Conservation (phyloP, 2,888 invertebrate species). For the Stenchaetothrips biformis region DNA sequence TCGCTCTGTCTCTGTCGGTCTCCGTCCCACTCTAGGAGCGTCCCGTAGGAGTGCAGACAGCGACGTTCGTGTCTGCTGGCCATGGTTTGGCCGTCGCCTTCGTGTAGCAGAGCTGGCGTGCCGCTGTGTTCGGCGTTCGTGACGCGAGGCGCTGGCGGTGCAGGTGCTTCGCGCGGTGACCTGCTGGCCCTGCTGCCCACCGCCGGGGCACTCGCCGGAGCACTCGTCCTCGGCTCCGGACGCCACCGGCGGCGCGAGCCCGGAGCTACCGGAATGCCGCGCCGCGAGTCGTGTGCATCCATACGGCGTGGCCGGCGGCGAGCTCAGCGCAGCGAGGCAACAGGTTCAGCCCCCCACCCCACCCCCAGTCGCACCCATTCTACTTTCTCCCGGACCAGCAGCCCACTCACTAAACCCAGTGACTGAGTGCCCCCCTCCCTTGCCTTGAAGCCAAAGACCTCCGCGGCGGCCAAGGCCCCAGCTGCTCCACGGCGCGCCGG, state of each 20-base stretch:
- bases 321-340: background rate
- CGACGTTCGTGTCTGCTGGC: too few species aligned
- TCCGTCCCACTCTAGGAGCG: too few species aligned
- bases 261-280: background rate
- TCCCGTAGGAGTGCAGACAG: too few species aligned
- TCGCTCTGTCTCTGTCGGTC: too few species aligned
- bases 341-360: too few species aligned
- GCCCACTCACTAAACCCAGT: conserved; percentile 16
- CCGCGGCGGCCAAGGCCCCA: background rate
- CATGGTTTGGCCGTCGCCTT: background rate
- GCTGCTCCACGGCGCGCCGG: background rate
- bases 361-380: background rate
- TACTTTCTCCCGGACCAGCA: conserved; percentile 22
- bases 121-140: background rate
- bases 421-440: background rate
- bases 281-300: conserved; percentile 3
- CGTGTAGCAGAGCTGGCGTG: too few species aligned
- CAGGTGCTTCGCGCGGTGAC: too few species aligned
- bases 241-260: too few species aligned
- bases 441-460: background rate
- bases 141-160: background rate
- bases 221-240: too few species aligned
- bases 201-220: too few species aligned
- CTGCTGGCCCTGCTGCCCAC: too few species aligned
- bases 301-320: background rate